phyloP scores from a whole-genome alignment of 2,797 vertebrate genomes.

The Valencia hispanica region DNA sequence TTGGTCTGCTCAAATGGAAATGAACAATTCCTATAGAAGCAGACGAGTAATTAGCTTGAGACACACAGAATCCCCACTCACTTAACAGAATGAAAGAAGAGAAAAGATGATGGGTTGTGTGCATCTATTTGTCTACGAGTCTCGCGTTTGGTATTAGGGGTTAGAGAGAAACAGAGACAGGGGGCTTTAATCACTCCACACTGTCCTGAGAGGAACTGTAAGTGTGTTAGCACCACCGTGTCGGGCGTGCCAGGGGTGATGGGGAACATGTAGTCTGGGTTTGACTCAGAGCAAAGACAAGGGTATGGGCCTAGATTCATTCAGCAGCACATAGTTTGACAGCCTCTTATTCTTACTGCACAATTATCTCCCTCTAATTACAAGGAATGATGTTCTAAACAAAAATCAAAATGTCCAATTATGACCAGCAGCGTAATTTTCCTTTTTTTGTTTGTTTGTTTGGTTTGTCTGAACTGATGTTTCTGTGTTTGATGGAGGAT shows the following conservation, averaged over 20 bases:
- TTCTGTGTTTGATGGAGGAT: conserved; percentile 22
- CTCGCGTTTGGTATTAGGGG: conserved; percentile 27
- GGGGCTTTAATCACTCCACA: conserved; percentile 61
- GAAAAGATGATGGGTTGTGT: conserved; percentile 58
- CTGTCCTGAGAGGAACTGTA: conserved; percentile 52
- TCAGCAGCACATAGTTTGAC: conserved; percentile 44
- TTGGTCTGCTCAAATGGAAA: conserved; percentile 65
- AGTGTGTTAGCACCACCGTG: conserved; percentile 56
- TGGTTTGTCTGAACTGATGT: conserved; percentile 12
- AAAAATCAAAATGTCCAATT: conserved; percentile 15
- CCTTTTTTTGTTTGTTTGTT: conserved; percentile 1
- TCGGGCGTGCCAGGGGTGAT: conserved; percentile 36
- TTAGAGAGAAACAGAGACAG: conserved; percentile 30
- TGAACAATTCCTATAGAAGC: conserved; percentile 57
- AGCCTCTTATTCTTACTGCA: conserved; percentile 20
- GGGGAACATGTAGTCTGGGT: conserved; percentile 36
- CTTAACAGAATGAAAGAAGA: conserved; percentile 59
- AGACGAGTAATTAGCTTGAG: conserved; percentile 73
- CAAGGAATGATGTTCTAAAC: conserved; percentile 15
- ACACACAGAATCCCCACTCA: conserved; percentile 57
- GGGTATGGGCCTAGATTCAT: conserved; percentile 43
- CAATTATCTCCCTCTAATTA: conserved; percentile 27
- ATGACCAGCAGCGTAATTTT: conserved; percentile 21
- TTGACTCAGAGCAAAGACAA: conserved; percentile 28
- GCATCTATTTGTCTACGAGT: conserved; percentile 38